Percentiles rank a stretch among this genome's conserved stretches.
These are phyloP conservation scores for Ophonus ardosiacus DNA, from an alignment of 2,888 invertebrate species.

Conservation along the genomic window DNA sequence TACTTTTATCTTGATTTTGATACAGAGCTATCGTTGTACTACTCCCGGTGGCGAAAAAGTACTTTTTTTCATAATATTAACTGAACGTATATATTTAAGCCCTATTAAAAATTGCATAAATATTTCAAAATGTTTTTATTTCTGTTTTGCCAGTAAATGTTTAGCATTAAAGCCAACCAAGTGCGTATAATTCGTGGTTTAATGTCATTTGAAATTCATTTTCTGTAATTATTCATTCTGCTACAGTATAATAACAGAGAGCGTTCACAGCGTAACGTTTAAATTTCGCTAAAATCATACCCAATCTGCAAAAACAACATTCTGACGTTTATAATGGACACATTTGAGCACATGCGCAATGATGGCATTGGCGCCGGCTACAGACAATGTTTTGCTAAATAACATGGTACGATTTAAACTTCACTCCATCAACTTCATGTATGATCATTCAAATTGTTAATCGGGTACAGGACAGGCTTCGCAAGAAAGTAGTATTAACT, in stretches of 20 bases:
- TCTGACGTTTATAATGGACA: constrained; percentile 12
- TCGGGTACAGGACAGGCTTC: not conserved
- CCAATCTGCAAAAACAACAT: not conserved
- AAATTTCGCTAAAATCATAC: constrained; percentile 10
- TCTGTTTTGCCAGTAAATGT: not conserved
- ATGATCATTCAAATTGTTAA: constrained; percentile 48
- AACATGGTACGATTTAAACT: constrained; percentile 7
- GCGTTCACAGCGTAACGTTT: not conserved
- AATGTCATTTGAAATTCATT: constrained; percentile 9
- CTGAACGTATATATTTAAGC: not conserved
- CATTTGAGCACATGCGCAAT: not conserved
- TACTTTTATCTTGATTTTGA: no score
- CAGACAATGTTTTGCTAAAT: constrained; percentile 32
- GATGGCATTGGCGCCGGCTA: not conserved
- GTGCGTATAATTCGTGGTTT: not conserved
- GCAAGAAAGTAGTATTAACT: not conserved
- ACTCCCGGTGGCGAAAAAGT: no score
- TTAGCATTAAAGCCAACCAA: not conserved
- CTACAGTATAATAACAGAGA: not conserved
- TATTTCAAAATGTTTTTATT: not conserved
- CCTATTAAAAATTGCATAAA: not conserved
- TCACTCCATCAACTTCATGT: constrained; percentile 40
- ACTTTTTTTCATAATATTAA: no score
- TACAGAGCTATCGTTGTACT: no score
- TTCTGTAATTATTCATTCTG: constrained; percentile 1